Evolutionary conservation across 2,113 vertebrate species (phyloP).

Genomic region (Pterophyllum scalare): DNA sequence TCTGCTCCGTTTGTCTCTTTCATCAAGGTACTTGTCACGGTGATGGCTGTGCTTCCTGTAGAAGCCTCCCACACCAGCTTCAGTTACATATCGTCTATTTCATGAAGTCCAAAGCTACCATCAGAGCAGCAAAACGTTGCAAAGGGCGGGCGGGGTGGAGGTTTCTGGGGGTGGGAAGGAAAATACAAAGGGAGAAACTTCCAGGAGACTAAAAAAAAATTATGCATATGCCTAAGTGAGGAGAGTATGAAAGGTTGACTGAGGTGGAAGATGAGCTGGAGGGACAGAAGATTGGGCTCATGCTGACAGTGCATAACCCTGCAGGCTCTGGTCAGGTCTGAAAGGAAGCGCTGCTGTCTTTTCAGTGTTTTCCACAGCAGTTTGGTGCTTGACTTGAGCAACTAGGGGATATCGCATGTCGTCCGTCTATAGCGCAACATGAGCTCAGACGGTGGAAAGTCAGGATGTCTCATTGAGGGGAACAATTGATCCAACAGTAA

Average conservation of each 20-base stretch:
- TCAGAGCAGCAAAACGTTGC: slow-evolving; percentile 11
- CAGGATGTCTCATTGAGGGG: slow-evolving; percentile 59
- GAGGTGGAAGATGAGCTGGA: slow-evolving; percentile 4
- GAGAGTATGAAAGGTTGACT: background rate
- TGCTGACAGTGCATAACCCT: slow-evolving; percentile 50
- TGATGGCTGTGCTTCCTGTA: slow-evolving; percentile 21
- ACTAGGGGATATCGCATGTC: slow-evolving; percentile 49
- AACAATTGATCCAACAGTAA: slow-evolving; percentile 65
- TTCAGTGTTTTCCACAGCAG: slow-evolving; percentile 32
- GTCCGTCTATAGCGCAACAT: slow-evolving; percentile 46
- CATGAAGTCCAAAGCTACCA: slow-evolving; percentile 2
- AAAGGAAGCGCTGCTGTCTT: slow-evolving; percentile 39
- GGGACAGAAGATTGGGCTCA: slow-evolving; percentile 12
- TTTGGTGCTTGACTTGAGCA: slow-evolving; percentile 15
- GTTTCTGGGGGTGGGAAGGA: too few species aligned
- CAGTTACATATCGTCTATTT: slow-evolving; percentile 33
- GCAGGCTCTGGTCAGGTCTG: background rate
- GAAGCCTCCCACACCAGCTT: slow-evolving; percentile 41
- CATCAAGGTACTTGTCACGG: background rate
- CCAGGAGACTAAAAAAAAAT: background rate
- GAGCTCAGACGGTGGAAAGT: slow-evolving; percentile 53
- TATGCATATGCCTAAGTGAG: background rate
- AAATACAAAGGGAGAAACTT: background rate
- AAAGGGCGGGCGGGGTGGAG: background rate
- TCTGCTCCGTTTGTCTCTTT: slow-evolving; percentile 39